A percentile compares a stretch with the other conserved stretches of the same genome.
Evolutionary conservation across 2,888 invertebrate genomes (phyloP).

Genomic region (Neoascia interrupta): DNA sequence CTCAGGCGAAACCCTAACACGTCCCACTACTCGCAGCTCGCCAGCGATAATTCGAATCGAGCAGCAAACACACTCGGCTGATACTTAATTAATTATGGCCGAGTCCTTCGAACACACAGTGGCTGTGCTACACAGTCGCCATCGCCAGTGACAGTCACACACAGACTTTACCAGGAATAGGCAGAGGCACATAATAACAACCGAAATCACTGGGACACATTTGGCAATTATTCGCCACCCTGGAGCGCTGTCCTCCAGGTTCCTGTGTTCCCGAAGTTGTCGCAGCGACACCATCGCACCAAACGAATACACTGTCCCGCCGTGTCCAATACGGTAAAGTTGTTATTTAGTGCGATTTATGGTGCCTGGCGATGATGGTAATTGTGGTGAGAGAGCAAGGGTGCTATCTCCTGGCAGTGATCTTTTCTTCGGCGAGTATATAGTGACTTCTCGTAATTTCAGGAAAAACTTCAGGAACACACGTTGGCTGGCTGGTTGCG

Average conservation of each 20-base stretch:
- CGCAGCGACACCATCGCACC: conserved; percentile 55
- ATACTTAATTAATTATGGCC: conserved; percentile 68
- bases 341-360: conserved; percentile 69
- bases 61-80: conserved; percentile 57
- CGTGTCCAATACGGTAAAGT: conserved; percentile 61
- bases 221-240: conserved; percentile 68
- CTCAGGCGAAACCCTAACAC: conserved; percentile 34
- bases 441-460: conserved; percentile 67
- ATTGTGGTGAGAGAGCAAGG: conserved; percentile 26
- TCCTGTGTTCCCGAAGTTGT: conserved; percentile 59
- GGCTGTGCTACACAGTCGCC: conserved; percentile 62
- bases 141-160: conserved; percentile 5
- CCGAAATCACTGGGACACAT: conserved; percentile 64
- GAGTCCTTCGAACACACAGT: conserved; percentile 41
- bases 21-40: neutral
- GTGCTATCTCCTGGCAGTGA: conserved; percentile 55
- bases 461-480: conserved; percentile 24
- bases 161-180: conserved; percentile 39
- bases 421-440: conserved; percentile 61
- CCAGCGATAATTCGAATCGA: conserved; percentile 48
- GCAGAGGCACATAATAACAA: conserved; percentile 42
- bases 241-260: conserved; percentile 63
- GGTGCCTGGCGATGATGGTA: conserved; percentile 45
- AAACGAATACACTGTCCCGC: conserved; percentile 3
- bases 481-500: conserved; percentile 18